A percentile compares a stretch with the other conserved stretches of the same genome.
phyloP scores from a whole-genome alignment of 2,888 invertebrate genomes.

The Ectropis crepuscularia region DNA sequence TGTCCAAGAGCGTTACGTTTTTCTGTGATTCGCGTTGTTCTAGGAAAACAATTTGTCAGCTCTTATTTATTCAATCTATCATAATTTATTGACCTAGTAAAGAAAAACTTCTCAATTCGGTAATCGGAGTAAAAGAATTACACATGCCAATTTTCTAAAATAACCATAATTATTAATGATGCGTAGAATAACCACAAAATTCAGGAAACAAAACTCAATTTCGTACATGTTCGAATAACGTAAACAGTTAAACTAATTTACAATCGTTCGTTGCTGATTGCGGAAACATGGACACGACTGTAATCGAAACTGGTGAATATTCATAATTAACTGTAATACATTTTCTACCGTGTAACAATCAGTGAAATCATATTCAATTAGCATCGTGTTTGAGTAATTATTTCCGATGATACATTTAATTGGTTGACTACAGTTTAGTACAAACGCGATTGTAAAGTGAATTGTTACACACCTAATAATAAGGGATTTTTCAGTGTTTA shows the following conservation, averaged over 20 bases:
- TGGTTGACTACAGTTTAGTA: background rate
- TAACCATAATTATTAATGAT: too few relatives aligned
- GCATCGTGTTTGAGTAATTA: slow-evolving; percentile 3
- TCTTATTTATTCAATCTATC: too few relatives aligned
- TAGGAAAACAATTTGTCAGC: too few relatives aligned
- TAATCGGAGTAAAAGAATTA: too few relatives aligned
- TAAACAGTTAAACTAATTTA: slow-evolving; percentile 42
- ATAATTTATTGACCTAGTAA: too few relatives aligned
- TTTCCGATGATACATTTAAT: background rate
- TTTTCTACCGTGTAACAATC: slow-evolving; percentile 37
- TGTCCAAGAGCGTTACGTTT: too few relatives aligned
- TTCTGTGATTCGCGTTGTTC: too few relatives aligned
- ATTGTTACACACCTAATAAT: too few relatives aligned
- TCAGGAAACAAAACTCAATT: background rate
- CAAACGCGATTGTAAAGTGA: too few relatives aligned
- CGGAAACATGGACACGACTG: slow-evolving; percentile 42
- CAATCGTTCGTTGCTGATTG: slow-evolving; percentile 41
- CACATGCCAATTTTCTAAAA: too few relatives aligned
- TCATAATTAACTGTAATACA: slow-evolving; percentile 39
- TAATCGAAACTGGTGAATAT: slow-evolving; percentile 40
- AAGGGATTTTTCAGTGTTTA: too few relatives aligned
- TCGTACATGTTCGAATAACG: slow-evolving; percentile 19
- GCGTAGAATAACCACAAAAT: background rate
- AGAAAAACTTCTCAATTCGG: too few relatives aligned
- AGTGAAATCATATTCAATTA: slow-evolving; percentile 21